These are phyloP conservation scores for Amiota communis DNA, from an alignment of 2,888 invertebrate genomes.

Conservation along the genomic window DNA sequence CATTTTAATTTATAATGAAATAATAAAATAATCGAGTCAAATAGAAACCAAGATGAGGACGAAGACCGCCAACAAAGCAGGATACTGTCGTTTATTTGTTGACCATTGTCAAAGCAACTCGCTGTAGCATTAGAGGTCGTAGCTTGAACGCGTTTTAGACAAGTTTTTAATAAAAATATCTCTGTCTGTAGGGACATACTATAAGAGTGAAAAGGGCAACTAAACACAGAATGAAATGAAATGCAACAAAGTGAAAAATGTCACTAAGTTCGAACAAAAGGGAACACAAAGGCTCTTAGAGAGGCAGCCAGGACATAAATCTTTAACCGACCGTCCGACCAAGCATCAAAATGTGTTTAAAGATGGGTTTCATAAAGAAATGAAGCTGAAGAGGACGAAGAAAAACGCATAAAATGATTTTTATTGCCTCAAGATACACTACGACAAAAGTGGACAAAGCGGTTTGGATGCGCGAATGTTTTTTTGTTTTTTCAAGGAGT, in stretches of 20 bases:
- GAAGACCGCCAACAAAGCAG: constrained; percentile 10
- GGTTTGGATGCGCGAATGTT: constrained; percentile 5
- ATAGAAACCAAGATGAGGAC: not conserved
- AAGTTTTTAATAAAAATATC: constrained; percentile 23
- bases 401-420: constrained; percentile 55
- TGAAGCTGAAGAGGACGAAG: constrained; percentile 43
- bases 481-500: constrained; percentile 23
- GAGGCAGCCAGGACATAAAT: constrained; percentile 45
- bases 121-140: not conserved
- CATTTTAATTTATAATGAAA: constrained; percentile 62
- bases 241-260: constrained; percentile 36
- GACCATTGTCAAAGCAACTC: constrained; percentile 60
- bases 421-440: constrained; percentile 40
- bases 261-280: constrained; percentile 41
- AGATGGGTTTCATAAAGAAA: constrained; percentile 12
- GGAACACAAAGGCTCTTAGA: constrained; percentile 5
- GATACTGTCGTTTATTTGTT: constrained; percentile 39
- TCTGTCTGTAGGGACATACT: not conserved
- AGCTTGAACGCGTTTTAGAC: constrained; percentile 17
- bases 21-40: constrained; percentile 39
- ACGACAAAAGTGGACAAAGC: constrained; percentile 29
- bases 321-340: constrained; percentile 26
- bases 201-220: constrained; percentile 38
- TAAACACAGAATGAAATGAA: constrained; percentile 1
- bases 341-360: constrained; percentile 33